Conservation (phyloP, 2,113 vertebrate species). For the Jaculus jaculus region DNA sequence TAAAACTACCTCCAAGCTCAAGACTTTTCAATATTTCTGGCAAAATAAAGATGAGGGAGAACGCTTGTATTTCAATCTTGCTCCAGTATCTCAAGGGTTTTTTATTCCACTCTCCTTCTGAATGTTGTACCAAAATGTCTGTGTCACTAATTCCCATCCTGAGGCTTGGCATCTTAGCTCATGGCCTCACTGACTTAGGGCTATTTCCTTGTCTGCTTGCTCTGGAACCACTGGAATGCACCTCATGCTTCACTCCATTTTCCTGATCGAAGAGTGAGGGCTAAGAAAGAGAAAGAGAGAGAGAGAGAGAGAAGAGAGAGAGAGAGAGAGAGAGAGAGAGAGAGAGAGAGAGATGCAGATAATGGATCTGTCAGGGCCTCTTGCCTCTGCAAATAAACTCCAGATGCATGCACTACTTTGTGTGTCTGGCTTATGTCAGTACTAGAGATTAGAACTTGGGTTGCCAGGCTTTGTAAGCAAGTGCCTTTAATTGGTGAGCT, state of each 20-base stretch:
- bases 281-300: too few species aligned
- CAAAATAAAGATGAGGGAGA: neutral
- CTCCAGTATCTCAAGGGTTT: neutral
- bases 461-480: too few species aligned
- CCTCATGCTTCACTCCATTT: neutral
- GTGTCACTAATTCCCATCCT: neutral
- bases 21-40: slow-evolving; percentile 21
- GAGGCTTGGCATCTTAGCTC: neutral
- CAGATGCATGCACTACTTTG: too few species aligned
- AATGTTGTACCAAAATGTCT: neutral
- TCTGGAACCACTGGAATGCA: neutral
- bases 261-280: too few species aligned
- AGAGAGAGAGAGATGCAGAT: too few species aligned
- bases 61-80: neutral
- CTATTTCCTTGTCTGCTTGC: neutral
- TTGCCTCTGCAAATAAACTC: too few species aligned
- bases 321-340: too few species aligned
- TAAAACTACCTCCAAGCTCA: neutral
- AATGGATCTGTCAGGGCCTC: too few species aligned
- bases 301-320: too few species aligned
- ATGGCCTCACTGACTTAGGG: neutral
- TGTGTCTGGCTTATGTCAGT: too few species aligned
- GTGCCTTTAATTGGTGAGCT: too few species aligned
- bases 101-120: neutral
- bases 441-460: too few species aligned